Percentiles rank a stretch among this genome's conserved stretches.
Conservation (phyloP, 2,113 vertebrate species). For the Brachypteracias leptosomus region DNA sequence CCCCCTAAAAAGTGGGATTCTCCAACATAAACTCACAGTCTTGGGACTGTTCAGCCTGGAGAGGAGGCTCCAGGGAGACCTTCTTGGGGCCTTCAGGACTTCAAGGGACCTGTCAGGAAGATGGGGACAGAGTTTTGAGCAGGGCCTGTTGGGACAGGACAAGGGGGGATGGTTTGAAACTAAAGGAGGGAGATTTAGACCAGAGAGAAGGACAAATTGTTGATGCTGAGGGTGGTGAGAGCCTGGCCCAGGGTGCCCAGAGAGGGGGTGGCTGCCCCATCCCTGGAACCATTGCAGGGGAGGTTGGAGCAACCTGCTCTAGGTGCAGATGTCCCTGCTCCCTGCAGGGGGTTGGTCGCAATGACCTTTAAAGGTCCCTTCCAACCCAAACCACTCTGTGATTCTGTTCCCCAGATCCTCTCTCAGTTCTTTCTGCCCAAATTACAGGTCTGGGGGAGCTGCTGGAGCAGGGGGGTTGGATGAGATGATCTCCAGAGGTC, state of each 20-base stretch:
- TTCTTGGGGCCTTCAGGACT: too few species aligned
- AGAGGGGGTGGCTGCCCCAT: neutral
- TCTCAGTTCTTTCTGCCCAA: neutral
- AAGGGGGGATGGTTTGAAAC: neutral
- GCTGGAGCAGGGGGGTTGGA: neutral
- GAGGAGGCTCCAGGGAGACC: too few species aligned
- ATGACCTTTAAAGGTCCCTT: neutral
- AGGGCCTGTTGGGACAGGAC: neutral
- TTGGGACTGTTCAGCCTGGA: too few species aligned
- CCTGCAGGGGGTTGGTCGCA: neutral
- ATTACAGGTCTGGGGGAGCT: neutral
- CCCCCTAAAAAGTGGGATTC: too few species aligned
- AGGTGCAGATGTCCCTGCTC: neutral
- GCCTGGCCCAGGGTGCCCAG: neutral
- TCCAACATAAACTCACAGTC: too few species aligned
- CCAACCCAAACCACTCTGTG: neutral
- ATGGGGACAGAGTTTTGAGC: too few species aligned
- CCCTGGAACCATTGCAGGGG: neutral
- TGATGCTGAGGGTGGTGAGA: neutral
- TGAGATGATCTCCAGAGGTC: neutral
- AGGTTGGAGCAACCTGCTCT: neutral
- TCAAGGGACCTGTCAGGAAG: too few species aligned
- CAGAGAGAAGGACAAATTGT: neutral
- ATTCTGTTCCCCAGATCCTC: neutral
- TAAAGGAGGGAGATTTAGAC: neutral